A percentile compares a stretch with the other conserved stretches of the same genome.
Evolutionary conservation across 2,113 vertebrate genomes (phyloP).

Genomic region (Nymphicus hollandicus): DNA sequence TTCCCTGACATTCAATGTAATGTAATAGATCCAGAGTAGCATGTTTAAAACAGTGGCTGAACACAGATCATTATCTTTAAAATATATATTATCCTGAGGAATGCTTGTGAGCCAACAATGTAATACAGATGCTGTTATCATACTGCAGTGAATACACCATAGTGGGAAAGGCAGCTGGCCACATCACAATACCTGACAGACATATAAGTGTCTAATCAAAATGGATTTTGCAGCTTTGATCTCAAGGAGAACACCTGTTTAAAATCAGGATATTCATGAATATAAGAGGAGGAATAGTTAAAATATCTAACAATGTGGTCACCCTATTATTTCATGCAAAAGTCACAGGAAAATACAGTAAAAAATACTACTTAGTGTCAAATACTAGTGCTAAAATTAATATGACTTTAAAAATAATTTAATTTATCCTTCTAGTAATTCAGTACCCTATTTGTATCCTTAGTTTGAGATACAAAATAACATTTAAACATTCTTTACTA

Average conservation of each 20-base stretch:
- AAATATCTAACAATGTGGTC: not conserved
- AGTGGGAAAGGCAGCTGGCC: not conserved
- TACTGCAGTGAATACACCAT: not conserved
- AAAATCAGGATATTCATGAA: not conserved
- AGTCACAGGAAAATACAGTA: not conserved
- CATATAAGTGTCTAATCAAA: not conserved
- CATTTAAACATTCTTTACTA: not conserved
- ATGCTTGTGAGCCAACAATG: not conserved
- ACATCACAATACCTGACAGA: not conserved
- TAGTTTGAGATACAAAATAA: not conserved
- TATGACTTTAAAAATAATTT: not conserved
- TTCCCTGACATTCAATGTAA: not conserved
- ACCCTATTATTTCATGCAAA: not conserved
- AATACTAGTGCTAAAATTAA: not conserved
- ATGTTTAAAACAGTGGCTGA: not conserved
- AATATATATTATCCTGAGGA: not conserved
- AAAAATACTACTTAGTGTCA: not conserved
- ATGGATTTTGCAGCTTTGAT: not conserved
- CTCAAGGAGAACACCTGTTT: not conserved
- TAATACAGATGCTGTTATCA: not conserved
- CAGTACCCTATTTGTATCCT: not conserved
- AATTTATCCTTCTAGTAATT: not conserved
- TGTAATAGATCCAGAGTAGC: not conserved
- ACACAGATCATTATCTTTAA: not conserved
- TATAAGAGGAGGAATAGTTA: not conserved